These are phyloP conservation scores for Myodes glareolus DNA, from an alignment of 2,113 vertebrate genomes.

Conservation along the genomic window DNA sequence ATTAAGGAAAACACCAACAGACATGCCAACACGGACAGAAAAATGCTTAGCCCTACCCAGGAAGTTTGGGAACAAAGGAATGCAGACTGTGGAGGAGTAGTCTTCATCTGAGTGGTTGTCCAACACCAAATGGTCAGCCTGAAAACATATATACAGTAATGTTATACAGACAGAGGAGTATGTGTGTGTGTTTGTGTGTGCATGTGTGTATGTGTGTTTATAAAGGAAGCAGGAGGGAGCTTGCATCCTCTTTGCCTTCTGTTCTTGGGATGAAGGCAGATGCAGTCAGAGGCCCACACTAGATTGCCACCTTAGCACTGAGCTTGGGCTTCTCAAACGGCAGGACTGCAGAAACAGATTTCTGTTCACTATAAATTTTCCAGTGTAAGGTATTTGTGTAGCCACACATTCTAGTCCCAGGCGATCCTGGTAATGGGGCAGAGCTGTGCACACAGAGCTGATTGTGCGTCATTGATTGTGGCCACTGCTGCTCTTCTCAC, in stretches of 20 bases:
- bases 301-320: neutral
- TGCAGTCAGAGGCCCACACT: neutral
- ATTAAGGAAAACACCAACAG: neutral
- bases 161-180: neutral
- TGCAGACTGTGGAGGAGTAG: neutral
- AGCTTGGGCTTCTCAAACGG: neutral
- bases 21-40: neutral
- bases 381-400: neutral
- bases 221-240: neutral
- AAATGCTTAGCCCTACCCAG: neutral
- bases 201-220: neutral
- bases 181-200: neutral
- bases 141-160: neutral
- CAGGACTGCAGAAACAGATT: neutral
- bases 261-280: neutral
- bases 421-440: too few relatives aligned
- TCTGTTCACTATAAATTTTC: neutral
- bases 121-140: neutral
- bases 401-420: neutral
- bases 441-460: neutral
- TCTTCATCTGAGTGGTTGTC: neutral
- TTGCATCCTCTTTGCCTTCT: neutral
- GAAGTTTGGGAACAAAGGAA: neutral
- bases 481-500: neutral
- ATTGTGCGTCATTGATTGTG: too few relatives aligned